Percentiles rank a stretch among this genome's conserved stretches.
phyloP scores from a whole-genome alignment of 2,797 vertebrate genomes.

The Falco columbarius region DNA sequence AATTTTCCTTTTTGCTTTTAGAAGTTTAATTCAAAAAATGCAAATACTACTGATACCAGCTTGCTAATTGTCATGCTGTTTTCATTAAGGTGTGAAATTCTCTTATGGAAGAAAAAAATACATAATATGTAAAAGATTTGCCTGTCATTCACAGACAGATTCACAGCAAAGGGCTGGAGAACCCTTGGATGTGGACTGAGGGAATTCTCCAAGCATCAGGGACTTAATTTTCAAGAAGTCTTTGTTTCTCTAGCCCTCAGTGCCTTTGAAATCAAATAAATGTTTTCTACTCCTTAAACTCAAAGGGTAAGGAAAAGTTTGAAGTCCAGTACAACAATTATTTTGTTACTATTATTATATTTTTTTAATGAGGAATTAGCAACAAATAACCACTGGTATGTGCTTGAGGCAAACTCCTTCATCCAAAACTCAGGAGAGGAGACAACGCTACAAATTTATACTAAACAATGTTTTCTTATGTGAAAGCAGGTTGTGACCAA shows the following conservation, averaged over 20 bases:
- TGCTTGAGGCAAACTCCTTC: not conserved
- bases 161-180: not conserved
- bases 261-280: not conserved
- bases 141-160: not conserved
- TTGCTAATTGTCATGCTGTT: not conserved
- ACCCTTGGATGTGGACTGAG: not conserved
- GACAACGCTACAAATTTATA: not conserved
- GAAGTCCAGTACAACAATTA: not conserved
- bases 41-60: not conserved
- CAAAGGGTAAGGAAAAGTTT: not conserved
- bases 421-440: not conserved
- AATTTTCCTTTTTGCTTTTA: not conserved
- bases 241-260: not conserved
- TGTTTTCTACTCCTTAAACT: not conserved
- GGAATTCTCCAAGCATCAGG: not conserved
- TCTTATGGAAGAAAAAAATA: not conserved
- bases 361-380: not conserved
- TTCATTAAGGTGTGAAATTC: not conserved
- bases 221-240: not conserved
- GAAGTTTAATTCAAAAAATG: not conserved
- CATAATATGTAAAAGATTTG: not conserved
- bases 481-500: not conserved
- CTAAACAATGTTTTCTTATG: not conserved
- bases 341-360: not conserved
- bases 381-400: not conserved